phyloP scores from a whole-genome alignment of 2,888 invertebrate species.

The Fissipunctia ypsillon region DNA sequence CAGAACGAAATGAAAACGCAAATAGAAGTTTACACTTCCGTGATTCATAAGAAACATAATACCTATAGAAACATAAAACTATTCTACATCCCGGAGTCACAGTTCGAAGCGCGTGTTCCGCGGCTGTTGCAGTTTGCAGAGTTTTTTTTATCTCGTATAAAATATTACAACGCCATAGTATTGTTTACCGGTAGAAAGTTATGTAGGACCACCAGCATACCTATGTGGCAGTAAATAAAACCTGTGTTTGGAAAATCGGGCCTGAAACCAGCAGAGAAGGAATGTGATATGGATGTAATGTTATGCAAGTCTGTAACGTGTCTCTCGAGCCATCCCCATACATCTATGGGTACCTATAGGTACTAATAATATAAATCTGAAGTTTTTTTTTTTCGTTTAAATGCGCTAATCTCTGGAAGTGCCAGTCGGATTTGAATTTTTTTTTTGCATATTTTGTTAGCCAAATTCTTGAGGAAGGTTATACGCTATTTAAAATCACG shows the following conservation, averaged over 20 bases:
- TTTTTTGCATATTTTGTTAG: too few species aligned
- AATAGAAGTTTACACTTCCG: conserved; percentile 15
- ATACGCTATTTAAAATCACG: too few species aligned
- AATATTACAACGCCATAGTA: conserved; percentile 11
- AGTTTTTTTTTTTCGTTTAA: too few species aligned
- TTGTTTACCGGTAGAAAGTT: background rate
- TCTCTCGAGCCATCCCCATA: background rate
- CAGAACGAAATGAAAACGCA: background rate
- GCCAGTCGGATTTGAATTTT: too few species aligned
- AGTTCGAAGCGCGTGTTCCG: conserved; percentile 30
- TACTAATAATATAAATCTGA: too few species aligned
- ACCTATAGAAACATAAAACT: conserved; percentile 27
- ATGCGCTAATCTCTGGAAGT: too few species aligned
- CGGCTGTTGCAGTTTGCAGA: conserved; percentile 31
- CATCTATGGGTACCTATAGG: too few species aligned
- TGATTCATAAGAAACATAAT: conserved; percentile 35
- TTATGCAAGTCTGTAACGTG: background rate
- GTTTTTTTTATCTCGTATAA: conserved; percentile 18
- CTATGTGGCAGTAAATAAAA: background rate
- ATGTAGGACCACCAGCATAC: background rate
- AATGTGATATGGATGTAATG: background rate
- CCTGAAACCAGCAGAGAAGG: background rate
- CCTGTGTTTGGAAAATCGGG: background rate
- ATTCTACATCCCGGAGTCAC: conserved; percentile 19
- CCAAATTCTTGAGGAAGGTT: too few species aligned